Conservation (phyloP, 2,888 invertebrate genomes). For the Phlogophora meticulosa region DNA sequence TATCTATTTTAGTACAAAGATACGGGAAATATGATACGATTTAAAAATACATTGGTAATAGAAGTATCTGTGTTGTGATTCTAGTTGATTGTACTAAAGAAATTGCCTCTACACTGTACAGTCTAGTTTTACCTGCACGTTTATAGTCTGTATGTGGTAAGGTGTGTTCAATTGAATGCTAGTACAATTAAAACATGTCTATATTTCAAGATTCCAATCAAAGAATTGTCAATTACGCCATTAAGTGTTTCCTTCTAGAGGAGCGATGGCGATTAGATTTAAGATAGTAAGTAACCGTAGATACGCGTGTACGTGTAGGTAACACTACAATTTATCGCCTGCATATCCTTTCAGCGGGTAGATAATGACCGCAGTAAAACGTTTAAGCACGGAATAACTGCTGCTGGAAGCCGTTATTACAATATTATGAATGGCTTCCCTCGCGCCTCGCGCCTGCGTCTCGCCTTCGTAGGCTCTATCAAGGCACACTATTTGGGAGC, state of each 20-base stretch:
- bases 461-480: slow-evolving; percentile 62
- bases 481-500: slow-evolving; percentile 40
- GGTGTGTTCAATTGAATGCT: not conserved
- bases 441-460: slow-evolving; percentile 73
- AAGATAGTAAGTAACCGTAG: slow-evolving; percentile 66
- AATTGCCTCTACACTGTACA: slow-evolving; percentile 24
- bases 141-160: not conserved
- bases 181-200: not conserved
- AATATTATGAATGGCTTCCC: slow-evolving; percentile 90
- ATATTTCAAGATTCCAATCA: slow-evolving; percentile 18
- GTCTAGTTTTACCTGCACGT: no score
- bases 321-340: slow-evolving; percentile 88
- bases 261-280: slow-evolving; percentile 57
- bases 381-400: slow-evolving; percentile 91
- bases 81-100: slow-evolving; percentile 26
- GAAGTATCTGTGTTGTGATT: slow-evolving; percentile 26
- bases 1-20: slow-evolving; percentile 81
- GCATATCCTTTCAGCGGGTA: slow-evolving; percentile 91
- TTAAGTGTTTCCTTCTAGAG: slow-evolving; percentile 39
- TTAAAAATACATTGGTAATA: slow-evolving; percentile 53
- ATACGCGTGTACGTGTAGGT: slow-evolving; percentile 82
- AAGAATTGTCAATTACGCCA: slow-evolving; percentile 34
- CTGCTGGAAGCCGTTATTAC: slow-evolving; percentile 90
- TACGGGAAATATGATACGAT: slow-evolving; percentile 71
- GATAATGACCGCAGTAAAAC: slow-evolving; percentile 91